phyloP scores from a whole-genome alignment of 2,797 vertebrate genomes.

The Periophthalmus magnuspinnatus region DNA sequence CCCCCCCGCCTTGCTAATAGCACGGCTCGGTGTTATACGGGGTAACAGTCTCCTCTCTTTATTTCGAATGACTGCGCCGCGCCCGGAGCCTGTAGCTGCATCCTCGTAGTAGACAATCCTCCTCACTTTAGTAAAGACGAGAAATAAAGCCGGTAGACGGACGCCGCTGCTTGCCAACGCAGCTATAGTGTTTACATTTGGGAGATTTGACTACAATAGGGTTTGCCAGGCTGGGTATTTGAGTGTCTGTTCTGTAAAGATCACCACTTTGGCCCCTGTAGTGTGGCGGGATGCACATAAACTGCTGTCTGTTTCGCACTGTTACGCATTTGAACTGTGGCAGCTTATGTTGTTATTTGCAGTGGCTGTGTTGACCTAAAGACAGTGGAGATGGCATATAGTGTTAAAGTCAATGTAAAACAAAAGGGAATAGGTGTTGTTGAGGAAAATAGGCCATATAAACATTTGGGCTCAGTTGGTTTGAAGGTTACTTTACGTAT shows the following conservation, averaged over 20 bases:
- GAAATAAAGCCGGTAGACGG: constrained; percentile 51
- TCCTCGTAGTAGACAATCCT: constrained; percentile 52
- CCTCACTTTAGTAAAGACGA: constrained; percentile 56
- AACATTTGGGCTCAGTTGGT: background rate
- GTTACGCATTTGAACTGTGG: constrained; percentile 44
- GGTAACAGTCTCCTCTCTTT: constrained; percentile 51
- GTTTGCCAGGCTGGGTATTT: constrained; percentile 40
- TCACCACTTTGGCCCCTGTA: constrained; percentile 43
- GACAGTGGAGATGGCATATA: constrained; percentile 42
- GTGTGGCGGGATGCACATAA: constrained; percentile 34
- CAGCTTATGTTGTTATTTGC: constrained; percentile 47
- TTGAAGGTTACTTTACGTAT: background rate
- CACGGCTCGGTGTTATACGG: constrained; percentile 38
- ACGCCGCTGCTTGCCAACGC: constrained; percentile 46
- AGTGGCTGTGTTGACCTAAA: constrained; percentile 51
- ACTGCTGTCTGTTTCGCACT: constrained; percentile 33
- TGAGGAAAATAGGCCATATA: background rate
- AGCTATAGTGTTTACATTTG: constrained; percentile 39
- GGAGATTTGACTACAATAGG: constrained; percentile 47
- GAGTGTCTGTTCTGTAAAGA: constrained; percentile 38
- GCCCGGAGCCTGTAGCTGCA: constrained; percentile 41
- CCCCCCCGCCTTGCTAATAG: constrained; percentile 16
- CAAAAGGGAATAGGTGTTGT: constrained; percentile 6
- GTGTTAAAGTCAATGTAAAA: constrained; percentile 31
- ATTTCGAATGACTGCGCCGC: constrained; percentile 64